Evolutionary conservation across 1,140 invertebrate genomes (phyloP).

Genomic region (Eurosta solidaginis): DNA sequence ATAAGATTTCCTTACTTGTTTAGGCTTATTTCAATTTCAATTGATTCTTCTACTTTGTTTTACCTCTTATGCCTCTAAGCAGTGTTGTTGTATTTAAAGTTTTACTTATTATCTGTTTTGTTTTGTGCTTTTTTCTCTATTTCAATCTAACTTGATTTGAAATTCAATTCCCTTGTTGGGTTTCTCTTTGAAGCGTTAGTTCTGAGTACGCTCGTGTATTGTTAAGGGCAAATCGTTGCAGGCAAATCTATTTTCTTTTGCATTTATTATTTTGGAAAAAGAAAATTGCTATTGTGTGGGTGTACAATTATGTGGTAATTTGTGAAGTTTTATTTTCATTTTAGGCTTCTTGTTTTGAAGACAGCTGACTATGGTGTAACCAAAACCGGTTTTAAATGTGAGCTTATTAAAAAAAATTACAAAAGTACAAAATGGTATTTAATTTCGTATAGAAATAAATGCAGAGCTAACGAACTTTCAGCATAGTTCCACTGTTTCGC

Average conservation of each 20-base stretch:
- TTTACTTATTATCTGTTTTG: too few relatives aligned
- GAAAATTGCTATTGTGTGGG: too few relatives aligned
- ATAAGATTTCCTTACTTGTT: too few relatives aligned
- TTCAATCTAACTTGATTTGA: background rate
- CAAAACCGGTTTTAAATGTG: background rate
- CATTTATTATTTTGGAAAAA: too few relatives aligned
- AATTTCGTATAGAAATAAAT: too few relatives aligned
- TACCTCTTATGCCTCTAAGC: too few relatives aligned
- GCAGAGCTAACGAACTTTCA: too few relatives aligned
- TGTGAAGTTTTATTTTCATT: background rate
- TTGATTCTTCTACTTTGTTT: too few relatives aligned
- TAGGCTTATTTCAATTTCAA: too few relatives aligned
- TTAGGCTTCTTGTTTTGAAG: background rate
- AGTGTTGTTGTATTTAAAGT: too few relatives aligned
- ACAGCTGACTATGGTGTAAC: background rate
- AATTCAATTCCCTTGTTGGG: background rate
- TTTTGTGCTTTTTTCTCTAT: background rate
- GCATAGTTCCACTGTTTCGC: too few relatives aligned
- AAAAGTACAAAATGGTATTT: too few relatives aligned
- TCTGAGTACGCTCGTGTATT: background rate
- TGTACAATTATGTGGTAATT: conserved; percentile 11
- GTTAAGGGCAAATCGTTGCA: conserved; percentile 3
- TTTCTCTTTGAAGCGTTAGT: background rate
- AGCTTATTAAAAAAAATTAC: background rate
- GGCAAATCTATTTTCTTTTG: background rate